Evolutionary conservation across 2,888 invertebrate species (phyloP), one percentile per base, ranked within the genome.

Genomic region (Epistrophe grossulariae): DNA sequence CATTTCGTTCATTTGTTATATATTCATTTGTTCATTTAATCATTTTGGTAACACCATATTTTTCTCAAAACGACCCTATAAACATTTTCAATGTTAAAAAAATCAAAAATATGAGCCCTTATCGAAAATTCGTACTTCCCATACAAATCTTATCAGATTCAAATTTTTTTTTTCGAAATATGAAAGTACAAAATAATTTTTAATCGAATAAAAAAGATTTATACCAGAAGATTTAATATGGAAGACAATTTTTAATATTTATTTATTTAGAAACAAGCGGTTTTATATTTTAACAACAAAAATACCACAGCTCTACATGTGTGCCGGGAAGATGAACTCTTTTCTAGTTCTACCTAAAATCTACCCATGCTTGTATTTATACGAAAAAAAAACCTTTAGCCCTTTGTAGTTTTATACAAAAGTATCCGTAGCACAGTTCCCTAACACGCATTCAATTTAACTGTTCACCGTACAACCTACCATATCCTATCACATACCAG

Each of bases 401-500:
- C 62, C 70, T 66, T 48, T 64, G 73, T 43, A 73, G 52, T 85
- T 78, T 73, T 66, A 24, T 24, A 70, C 43, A 48, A 62, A 70
- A 74, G 78, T 81, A 80, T 62, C 60, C 66, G 24, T 45, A 66
- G 59, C 55, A 66, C 59, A 81, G 78, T 73, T 78, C 59, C 55
- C 70, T 78, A 71, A 85, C 81, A 82, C 85, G 82, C 85, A 82
- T 85, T 82, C 85, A 85, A 85, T 81, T 62, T 62, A 70, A 70
- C 40, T 73, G 15, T 62, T 43, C 64, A 62, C 15, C 11, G n/a
- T 11, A 43, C n/a, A 50, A 35, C 62, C 52, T 48, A 17, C 45
- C 28, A 55, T 55, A 55, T 52, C 57, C 57, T 64, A 74, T 79
- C 77, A 62, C 80, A 73, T 70, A 68, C 68, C 72, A 80, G 76